Conservation (phyloP, 1,140 invertebrate species). For the Drosophila bocki region DNA sequence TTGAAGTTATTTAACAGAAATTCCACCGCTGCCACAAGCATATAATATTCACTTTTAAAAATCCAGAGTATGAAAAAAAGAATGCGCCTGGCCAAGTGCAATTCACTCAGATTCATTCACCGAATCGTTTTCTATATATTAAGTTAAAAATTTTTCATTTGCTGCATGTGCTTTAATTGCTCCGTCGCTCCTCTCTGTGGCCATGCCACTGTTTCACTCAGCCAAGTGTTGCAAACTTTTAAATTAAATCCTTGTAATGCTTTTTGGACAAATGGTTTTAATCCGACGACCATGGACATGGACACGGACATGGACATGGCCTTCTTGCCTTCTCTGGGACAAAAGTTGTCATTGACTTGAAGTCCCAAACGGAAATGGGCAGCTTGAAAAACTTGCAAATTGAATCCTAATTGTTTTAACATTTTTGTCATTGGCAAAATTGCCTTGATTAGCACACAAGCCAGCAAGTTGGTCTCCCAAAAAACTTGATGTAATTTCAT, state of each 20-base stretch:
- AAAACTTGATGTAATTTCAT: conserved; percentile 16
- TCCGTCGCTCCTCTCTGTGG: background rate
- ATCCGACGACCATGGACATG: background rate
- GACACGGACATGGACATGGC: conserved; percentile 1
- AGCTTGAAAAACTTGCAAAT: conserved; percentile 60
- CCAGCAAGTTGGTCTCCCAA: conserved; percentile 3
- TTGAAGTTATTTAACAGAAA: background rate
- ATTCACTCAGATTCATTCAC: conserved; percentile 25
- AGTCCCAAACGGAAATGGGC: conserved; percentile 45
- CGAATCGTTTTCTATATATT: conserved; percentile 66
- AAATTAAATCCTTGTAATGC: conserved; percentile 70
- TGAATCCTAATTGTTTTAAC: conserved; percentile 67
- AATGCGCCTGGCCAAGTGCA: conserved; percentile 34
- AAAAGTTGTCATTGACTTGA: conserved; percentile 44
- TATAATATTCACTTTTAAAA: background rate
- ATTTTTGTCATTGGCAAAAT: conserved; percentile 62
- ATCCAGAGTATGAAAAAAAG: conserved; percentile 3
- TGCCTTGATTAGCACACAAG: conserved; percentile 37
- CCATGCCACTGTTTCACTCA: conserved; percentile 10
- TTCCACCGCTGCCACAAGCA: background rate
- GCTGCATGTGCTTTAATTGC: conserved; percentile 63
- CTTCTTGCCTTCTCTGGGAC: conserved; percentile 16
- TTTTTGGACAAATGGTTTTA: conserved; percentile 56
- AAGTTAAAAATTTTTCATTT: conserved; percentile 76
- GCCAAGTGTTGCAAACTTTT: conserved; percentile 60